phyloP scores from a whole-genome alignment of 2,888 invertebrate species.

The Ectemnius lituratus region DNA sequence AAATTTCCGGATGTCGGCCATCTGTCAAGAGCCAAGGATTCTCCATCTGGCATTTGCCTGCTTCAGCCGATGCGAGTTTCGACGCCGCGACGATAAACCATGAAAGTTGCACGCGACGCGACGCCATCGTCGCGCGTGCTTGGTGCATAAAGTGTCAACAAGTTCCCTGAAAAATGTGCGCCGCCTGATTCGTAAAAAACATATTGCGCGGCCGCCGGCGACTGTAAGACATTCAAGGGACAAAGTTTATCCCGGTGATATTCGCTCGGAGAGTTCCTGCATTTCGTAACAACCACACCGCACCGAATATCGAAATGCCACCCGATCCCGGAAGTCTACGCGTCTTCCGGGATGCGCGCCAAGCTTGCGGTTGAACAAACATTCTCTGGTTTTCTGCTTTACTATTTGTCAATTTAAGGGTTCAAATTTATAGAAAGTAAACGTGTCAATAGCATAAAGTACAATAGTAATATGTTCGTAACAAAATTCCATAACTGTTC shows the following conservation, averaged over 20 bases:
- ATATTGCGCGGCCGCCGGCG: neutral
- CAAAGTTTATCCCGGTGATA: constrained; percentile 21
- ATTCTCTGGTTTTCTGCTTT: too few species aligned
- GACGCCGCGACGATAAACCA: constrained; percentile 47
- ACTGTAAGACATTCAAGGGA: neutral
- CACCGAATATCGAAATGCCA: neutral
- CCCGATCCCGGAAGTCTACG: constrained; percentile 13
- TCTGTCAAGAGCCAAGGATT: constrained; percentile 45
- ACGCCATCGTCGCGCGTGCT: constrained; percentile 20
- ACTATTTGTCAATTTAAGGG: too few species aligned
- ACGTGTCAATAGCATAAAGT: too few species aligned
- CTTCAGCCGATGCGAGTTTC: too few species aligned
- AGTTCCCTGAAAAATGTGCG: constrained; percentile 58
- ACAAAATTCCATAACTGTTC: too few species aligned
- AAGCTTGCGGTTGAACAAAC: neutral
- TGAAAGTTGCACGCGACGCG: constrained; percentile 55
- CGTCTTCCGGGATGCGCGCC: neutral
- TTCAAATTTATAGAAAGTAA: too few species aligned
- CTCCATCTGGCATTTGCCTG: constrained; percentile 2
- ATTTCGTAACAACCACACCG: constrained; percentile 24
- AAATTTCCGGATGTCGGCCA: constrained; percentile 49
- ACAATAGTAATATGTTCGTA: too few species aligned
- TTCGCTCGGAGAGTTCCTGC: constrained; percentile 22
- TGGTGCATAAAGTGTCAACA: constrained; percentile 55
- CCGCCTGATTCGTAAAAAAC: constrained; percentile 34